Conservation (phyloP, 2,797 vertebrate genomes). For the Hemitrygon akajei region DNA sequence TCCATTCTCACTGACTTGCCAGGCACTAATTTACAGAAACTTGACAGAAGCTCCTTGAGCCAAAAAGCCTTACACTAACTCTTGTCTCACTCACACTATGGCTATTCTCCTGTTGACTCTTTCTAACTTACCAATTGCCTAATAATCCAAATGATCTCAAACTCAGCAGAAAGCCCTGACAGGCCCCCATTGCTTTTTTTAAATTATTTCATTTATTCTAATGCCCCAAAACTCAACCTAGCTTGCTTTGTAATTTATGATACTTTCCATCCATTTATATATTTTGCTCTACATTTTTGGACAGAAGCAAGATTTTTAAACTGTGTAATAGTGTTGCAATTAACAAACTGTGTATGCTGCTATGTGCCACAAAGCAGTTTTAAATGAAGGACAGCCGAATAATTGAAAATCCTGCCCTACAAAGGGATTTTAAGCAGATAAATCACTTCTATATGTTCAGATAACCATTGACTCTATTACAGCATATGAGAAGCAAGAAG, state of each 20-base stretch:
- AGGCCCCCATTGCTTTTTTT: too few relatives aligned
- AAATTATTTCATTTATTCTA: background rate
- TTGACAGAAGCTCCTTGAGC: too few relatives aligned
- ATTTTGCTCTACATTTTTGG: background rate
- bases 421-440: background rate
- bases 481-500: background rate
- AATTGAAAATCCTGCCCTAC: background rate
- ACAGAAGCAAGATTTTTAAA: background rate
- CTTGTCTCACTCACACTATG: too few relatives aligned
- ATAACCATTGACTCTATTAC: background rate
- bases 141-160: too few relatives aligned
- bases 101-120: too few relatives aligned
- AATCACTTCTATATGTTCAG: background rate
- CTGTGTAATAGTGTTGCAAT: background rate
- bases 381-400: background rate
- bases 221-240: background rate
- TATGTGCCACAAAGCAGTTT: background rate
- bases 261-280: background rate
- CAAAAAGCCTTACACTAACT: too few relatives aligned
- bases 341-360: background rate
- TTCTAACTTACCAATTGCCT: too few relatives aligned
- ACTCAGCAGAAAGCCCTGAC: too few relatives aligned
- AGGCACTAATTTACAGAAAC: too few relatives aligned
- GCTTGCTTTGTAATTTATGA: background rate
- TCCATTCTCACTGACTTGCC: too few relatives aligned